These are phyloP conservation scores for Misgurnus anguillicaudatus DNA, from an alignment of 2,113 vertebrate genomes.

Conservation along the genomic window DNA sequence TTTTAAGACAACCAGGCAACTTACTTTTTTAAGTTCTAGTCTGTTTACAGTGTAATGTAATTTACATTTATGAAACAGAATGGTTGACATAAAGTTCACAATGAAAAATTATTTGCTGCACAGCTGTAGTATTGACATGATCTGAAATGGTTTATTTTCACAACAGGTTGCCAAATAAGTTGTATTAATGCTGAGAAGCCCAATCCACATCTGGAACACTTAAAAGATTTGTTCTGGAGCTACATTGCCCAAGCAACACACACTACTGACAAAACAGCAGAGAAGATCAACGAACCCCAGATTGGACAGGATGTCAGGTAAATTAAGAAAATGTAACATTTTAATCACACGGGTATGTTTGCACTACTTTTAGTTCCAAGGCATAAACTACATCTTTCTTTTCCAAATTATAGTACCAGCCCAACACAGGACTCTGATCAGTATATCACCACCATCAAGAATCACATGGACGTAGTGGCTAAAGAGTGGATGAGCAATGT, in stretches of 20 bases:
- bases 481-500: conserved; percentile 61
- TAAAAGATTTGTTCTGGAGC: conserved; percentile 41
- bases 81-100: too few species aligned
- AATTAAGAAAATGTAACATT: background rate
- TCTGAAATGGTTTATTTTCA: background rate
- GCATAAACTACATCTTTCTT: background rate
- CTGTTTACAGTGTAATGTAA: too few species aligned
- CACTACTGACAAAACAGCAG: background rate
- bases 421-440: conserved; percentile 54
- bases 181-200: conserved; percentile 58
- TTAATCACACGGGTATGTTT: background rate
- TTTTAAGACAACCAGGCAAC: too few species aligned
- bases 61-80: too few species aligned
- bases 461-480: conserved; percentile 59
- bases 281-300: background rate
- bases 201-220: conserved; percentile 46
- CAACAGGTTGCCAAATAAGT: conserved; percentile 59
- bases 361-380: background rate
- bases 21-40: too few species aligned
- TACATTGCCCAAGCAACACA: background rate
- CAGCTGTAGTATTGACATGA: background rate
- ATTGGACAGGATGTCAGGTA: conserved; percentile 73
- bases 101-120: background rate
- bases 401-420: conserved; percentile 45
- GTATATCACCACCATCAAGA: conserved; percentile 62